Evolutionary conservation across 2,113 vertebrate species (phyloP).

Genomic region (Etheostoma spectabile): DNA sequence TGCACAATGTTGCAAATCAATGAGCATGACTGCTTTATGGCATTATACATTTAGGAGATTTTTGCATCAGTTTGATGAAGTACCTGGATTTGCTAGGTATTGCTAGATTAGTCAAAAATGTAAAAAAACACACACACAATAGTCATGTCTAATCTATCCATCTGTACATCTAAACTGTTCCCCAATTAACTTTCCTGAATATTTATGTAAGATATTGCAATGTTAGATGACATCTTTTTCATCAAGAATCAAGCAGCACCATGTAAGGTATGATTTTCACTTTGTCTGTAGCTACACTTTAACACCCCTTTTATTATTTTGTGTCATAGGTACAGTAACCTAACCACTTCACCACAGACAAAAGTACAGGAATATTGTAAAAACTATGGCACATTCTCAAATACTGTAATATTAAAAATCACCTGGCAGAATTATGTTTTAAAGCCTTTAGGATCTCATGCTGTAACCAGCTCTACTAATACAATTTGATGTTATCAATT

Average conservation of each 20-base stretch:
- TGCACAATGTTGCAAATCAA: neutral
- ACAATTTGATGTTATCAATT: neutral
- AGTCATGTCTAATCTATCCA: too few relatives aligned
- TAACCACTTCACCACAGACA: neutral
- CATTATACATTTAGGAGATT: neutral
- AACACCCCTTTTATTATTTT: neutral
- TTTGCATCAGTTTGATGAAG: too few relatives aligned
- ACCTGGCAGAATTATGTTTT: neutral
- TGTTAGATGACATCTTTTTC: neutral
- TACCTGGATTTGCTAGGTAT: neutral
- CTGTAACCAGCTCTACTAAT: neutral
- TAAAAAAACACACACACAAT: too few relatives aligned
- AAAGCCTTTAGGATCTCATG: too few relatives aligned
- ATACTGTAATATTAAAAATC: neutral
- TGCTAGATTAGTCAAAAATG: neutral
- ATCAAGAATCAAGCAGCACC: neutral
- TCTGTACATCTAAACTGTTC: too few relatives aligned
- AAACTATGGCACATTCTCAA: neutral
- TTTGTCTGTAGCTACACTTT: neutral
- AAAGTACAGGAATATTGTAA: neutral
- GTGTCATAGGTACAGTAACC: neutral
- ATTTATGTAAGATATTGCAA: too few relatives aligned
- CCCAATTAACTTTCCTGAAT: too few relatives aligned
- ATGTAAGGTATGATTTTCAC: neutral
- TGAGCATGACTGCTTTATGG: neutral